These are phyloP conservation scores for Serripes groenlandicus DNA, from an alignment of 2,888 invertebrate genomes.

Conservation along the genomic window DNA sequence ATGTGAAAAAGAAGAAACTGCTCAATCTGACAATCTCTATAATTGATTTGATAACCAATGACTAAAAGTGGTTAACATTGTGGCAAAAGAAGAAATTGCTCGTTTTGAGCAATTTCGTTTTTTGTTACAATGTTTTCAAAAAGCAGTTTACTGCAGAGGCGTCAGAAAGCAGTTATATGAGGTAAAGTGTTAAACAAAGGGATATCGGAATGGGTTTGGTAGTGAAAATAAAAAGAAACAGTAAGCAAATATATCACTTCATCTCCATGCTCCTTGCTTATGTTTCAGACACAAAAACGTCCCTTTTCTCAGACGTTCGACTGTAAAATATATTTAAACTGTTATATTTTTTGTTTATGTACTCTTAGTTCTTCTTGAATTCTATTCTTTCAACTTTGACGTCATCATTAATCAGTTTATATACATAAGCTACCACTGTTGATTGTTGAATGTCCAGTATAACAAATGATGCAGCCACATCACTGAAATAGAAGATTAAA, in stretches of 20 bases:
- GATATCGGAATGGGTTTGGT: too few relatives aligned
- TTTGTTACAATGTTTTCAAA: background rate
- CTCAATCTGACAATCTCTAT: too few relatives aligned
- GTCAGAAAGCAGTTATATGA: background rate
- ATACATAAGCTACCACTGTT: conserved; percentile 99
- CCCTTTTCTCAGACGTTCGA: too few relatives aligned
- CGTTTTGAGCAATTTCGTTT: background rate
- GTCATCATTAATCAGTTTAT: conserved; percentile 98
- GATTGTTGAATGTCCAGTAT: conserved; percentile 99
- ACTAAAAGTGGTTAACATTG: too few relatives aligned
- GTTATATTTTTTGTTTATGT: too few relatives aligned
- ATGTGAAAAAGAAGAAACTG: too few relatives aligned
- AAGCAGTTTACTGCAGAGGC: background rate
- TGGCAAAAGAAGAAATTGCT: background rate
- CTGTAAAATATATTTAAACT: too few relatives aligned
- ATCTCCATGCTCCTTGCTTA: too few relatives aligned
- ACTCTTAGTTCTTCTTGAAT: conserved; percentile 88
- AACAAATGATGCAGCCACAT: conserved; percentile 97
- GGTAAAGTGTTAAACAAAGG: background rate
- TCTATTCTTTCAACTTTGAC: conserved; percentile 99
- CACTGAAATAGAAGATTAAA: conserved; percentile 90
- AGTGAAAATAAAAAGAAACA: too few relatives aligned
- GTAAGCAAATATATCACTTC: too few relatives aligned
- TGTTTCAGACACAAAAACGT: too few relatives aligned
- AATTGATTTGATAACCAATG: too few relatives aligned